Evolutionary conservation across 2,797 vertebrate genomes (phyloP), one percentile per base, ranked within the genome.

Genomic region (Chelidonichthys spinosus): DNA sequence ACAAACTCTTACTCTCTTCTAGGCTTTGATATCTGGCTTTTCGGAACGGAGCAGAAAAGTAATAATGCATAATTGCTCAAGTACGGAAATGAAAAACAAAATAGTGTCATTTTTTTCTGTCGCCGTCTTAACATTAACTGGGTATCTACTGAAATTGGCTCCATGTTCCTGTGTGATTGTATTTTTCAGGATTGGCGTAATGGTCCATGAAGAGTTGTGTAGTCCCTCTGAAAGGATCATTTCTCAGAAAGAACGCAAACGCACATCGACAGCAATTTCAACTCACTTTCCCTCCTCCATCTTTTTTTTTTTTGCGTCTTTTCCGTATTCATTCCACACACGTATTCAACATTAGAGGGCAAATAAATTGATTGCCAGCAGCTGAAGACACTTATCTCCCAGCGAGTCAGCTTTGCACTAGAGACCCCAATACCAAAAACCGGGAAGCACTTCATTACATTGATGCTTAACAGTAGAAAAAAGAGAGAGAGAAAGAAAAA

Each of bases 341-440:
- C 86, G 73, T 87, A 90, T 87, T 93, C 85, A 89, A 89, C 84
- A 87, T 88, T 89, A 88, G 87, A 89, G 85, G 88, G 90, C 87
- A 92, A 91, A 93, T 90, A 91, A 86, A 92, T 88, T 92, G 87
- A 92, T 92, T 92, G 89, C 90, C 90, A 87, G 89, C 92, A 91
- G 91, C 90, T 92, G 90, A 94, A 90, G 89, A 87, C 92, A 92
- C 93, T 92, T 90, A 91, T 92, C 89, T 92, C 84, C 65, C 78
- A 68, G 77, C 50, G 40, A 92, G 84, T 83, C 77, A 68, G 85
- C 81, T 84, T 88, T 87, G 92, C 85, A 85, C 85, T 83, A 69
- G 63, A 87, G 83, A 87, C 85, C 86, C 76, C 82, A 75, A 86
- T 83, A 89, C 83, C 79, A 87, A 88, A 50, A 91, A 90, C 71